Conservation (phyloP, 1,140 invertebrate species). For the Drosophila repleta region DNA sequence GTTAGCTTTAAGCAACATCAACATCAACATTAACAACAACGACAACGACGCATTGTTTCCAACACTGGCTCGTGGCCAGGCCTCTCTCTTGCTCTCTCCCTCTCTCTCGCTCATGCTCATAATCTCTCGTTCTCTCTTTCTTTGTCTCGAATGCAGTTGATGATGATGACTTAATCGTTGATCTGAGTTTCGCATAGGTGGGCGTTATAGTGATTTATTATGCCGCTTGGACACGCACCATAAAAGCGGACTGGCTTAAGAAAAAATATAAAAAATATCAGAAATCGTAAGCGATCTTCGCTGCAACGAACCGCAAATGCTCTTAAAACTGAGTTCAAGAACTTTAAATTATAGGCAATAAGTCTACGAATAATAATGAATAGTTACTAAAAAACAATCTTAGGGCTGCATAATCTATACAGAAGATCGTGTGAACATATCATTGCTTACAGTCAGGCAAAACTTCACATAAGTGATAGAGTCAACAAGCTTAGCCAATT, state of each 20-base stretch:
- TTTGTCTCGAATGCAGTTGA: constrained; percentile 30
- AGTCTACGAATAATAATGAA: neutral
- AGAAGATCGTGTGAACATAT: too few relatives aligned
- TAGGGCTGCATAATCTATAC: too few relatives aligned
- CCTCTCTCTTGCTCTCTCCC: neutral
- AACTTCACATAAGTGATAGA: too few relatives aligned
- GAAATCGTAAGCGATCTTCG: constrained; percentile 15
- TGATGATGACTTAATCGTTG: constrained; percentile 74
- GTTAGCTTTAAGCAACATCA: constrained; percentile 52
- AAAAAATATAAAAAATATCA: constrained; percentile 11
- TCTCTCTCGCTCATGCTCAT: neutral
- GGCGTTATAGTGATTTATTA: constrained; percentile 73
- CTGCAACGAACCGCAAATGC: constrained; percentile 18
- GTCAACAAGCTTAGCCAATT: too few relatives aligned
- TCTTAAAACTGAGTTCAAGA: neutral
- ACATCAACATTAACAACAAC: constrained; percentile 33
- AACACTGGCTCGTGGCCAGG: constrained; percentile 44
- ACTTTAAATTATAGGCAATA: neutral
- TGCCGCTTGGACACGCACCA: constrained; percentile 69
- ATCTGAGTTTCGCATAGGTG: constrained; percentile 57
- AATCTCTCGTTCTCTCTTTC: constrained; percentile 3
- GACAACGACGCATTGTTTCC: constrained; percentile 66
- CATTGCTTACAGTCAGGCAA: too few relatives aligned
- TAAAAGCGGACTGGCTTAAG: constrained; percentile 48
- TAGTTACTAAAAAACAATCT: too few relatives aligned